phyloP scores from a whole-genome alignment of 2,888 invertebrate genomes.

The Drymonia ruficornis region DNA sequence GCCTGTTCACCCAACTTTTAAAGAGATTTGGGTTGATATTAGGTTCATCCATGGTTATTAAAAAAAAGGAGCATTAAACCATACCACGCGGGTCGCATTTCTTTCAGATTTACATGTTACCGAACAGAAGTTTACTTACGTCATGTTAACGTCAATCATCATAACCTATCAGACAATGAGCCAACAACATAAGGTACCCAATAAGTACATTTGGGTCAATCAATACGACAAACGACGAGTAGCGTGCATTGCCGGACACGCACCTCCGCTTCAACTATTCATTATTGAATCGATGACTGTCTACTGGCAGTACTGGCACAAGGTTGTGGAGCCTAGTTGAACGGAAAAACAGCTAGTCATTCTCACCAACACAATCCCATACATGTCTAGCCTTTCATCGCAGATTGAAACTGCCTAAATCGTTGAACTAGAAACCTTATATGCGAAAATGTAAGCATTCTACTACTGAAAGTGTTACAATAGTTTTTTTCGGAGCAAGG shows the following conservation, averaged over 20 bases:
- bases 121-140: no score
- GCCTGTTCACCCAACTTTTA: no score
- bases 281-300: slow-evolving; percentile 44
- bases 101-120: no score
- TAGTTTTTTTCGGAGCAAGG: background rate
- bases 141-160: background rate
- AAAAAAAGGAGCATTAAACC: no score
- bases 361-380: background rate
- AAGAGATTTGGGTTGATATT: no score
- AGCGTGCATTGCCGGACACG: slow-evolving; percentile 51
- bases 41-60: no score
- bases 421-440: background rate
- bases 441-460: background rate
- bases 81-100: no score
- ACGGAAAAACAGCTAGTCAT: slow-evolving; percentile 8
- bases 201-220: slow-evolving; percentile 71
- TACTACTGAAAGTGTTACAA: background rate
- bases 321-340: slow-evolving; percentile 18
- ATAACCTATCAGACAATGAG: background rate
- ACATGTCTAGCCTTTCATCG: background rate
- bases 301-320: slow-evolving; percentile 22
- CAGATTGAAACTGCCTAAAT: background rate
- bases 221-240: slow-evolving; percentile 62
- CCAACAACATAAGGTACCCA: slow-evolving; percentile 24
- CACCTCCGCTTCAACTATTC: slow-evolving; percentile 48